Evolutionary conservation across 1,140 invertebrate species (phyloP).

Genomic region (Temnothorax longispinosus): DNA sequence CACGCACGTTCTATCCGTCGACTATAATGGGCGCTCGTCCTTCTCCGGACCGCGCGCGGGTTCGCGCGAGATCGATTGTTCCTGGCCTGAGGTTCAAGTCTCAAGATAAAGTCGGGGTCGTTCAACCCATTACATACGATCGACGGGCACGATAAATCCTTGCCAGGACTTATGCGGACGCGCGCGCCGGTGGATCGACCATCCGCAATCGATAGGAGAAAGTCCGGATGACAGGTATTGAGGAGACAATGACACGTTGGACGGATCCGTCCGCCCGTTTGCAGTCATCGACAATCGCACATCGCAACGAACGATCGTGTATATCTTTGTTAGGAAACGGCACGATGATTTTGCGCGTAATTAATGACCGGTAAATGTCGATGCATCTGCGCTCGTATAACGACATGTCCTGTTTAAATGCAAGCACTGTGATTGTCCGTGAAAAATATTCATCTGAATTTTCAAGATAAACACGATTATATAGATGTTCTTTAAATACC

Average conservation of each 20-base stretch:
- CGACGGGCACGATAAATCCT: conserved; percentile 76
- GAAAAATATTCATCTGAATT: conserved; percentile 8
- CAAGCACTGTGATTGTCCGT: not conserved
- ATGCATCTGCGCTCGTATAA: not conserved
- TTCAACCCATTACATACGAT: conserved; percentile 75
- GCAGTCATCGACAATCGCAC: not conserved
- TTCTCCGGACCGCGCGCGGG: conserved; percentile 59
- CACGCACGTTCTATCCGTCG: conserved; percentile 68
- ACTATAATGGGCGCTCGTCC: conserved; percentile 64
- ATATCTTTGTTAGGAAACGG: conserved; percentile 26
- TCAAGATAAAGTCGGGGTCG: conserved; percentile 76
- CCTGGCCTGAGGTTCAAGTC: conserved; percentile 68
- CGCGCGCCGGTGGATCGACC: conserved; percentile 15
- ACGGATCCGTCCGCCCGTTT: conserved; percentile 62
- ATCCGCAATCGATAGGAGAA: conserved; percentile 67
- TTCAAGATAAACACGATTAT: not conserved
- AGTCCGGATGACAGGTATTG: conserved; percentile 59
- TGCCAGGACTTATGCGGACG: conserved; percentile 56
- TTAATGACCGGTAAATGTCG: conserved; percentile 74
- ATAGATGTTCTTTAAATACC: not conserved
- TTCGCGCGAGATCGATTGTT: conserved; percentile 74
- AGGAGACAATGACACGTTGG: conserved; percentile 68
- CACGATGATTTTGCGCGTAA: conserved; percentile 67
- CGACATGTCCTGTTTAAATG: conserved; percentile 6
- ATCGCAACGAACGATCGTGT: conserved; percentile 30